Base-by-base conservation (phyloP, 2,113 vertebrate species). In the Rattus rattus region DNA sequence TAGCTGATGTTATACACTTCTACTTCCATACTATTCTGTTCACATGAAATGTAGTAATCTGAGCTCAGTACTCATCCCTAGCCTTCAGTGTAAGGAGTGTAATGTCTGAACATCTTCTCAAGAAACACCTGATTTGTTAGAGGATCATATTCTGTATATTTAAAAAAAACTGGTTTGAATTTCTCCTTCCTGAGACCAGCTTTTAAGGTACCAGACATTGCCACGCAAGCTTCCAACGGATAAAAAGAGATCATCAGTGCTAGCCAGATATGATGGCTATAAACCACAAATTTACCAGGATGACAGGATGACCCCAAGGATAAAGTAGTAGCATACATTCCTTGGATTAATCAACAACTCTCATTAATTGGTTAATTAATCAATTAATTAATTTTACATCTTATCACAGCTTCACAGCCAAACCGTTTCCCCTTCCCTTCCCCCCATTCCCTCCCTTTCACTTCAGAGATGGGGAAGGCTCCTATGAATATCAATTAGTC, bases 41-140 rank as follows among this genome's bases (percentile, higher is more conserved):
- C 14, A 19, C 30, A 19, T 79, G 14, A 16, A 52, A 28, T 13
- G 1, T 76, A 4, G 75, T 12, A 1, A 54, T 54, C 77, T 49
- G 94, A 84, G 92, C 47, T n/a, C 69, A 92, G 89, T 76, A 90
- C 76, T 91, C 12, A 92, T n/a, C 26, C 26, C 80, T 80, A 16
- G 76, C 26, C 54, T 52, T 28, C 26, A 52, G 6, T 33, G 28
- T 13, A 52, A 52, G 43, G 1, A 77, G 4, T 49, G 7, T 54
- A 30, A 16, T 52, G 47, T 54, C 14, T 30, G 26, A 28, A 2
- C 12, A 43, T 26, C 33, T 36, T 11, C 75, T 76, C 75, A 47
- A 22, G 11, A 24, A 49, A 28, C 39, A 47, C 2, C 39, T 26
- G 24, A 43, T 47, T 75, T 11, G 3, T 28, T 13, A 76, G 43